Conservation (phyloP, 2,888 invertebrate species). For the Ennomos fuscantarius region DNA sequence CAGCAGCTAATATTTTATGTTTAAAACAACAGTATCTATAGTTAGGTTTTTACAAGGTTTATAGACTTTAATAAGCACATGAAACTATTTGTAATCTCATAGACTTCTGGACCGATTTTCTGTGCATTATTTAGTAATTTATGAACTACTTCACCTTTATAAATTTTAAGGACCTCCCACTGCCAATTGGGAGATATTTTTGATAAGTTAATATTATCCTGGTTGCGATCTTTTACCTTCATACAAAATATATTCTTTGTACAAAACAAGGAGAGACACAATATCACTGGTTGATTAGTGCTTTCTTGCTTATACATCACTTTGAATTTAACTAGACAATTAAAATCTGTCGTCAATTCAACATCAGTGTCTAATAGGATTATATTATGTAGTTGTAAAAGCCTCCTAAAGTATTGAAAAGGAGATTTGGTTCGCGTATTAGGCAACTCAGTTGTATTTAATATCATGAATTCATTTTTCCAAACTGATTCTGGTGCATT, state of each 20-base stretch:
- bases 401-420: conserved; percentile 61
- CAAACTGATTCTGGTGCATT: background rate
- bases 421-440: conserved; percentile 67
- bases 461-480: conserved; percentile 46
- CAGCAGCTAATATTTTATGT: too few species aligned
- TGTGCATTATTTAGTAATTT: conserved; percentile 58
- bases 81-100: conserved; percentile 54
- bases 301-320: conserved; percentile 62
- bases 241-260: conserved; percentile 58
- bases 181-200: conserved; percentile 71
- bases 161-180: conserved; percentile 74
- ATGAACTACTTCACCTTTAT: conserved; percentile 53
- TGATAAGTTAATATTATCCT: conserved; percentile 52
- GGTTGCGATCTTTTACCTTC: conserved; percentile 56
- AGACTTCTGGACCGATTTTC: conserved; percentile 49
- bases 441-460: conserved; percentile 68
- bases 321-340: conserved; percentile 67
- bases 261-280: conserved; percentile 60
- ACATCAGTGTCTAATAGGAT: conserved; percentile 50
- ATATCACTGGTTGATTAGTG: conserved; percentile 50
- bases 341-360: conserved; percentile 43
- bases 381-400: conserved; percentile 62
- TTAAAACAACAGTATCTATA: too few species aligned
- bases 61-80: conserved; percentile 61
- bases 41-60: conserved; percentile 29